These are phyloP conservation scores for Micrasema minimum DNA, from an alignment of 1,140 invertebrate genomes.

Conservation along the genomic window DNA sequence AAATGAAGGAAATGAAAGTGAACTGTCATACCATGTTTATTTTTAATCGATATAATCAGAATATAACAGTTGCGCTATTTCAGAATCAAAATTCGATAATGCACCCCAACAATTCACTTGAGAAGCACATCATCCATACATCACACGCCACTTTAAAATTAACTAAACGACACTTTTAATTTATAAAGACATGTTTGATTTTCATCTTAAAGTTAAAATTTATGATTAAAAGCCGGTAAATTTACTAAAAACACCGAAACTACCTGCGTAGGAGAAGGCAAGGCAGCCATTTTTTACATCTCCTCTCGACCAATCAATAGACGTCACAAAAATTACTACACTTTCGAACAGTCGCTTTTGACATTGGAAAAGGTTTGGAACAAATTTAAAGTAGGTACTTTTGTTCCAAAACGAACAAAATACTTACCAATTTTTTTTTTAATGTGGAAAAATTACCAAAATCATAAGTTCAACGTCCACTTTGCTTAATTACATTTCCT, in stretches of 20 bases:
- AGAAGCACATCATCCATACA: conserved; percentile 14
- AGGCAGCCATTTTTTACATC: conserved; percentile 74
- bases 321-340: conserved; percentile 48
- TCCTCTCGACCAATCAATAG: conserved; percentile 68
- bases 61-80: conserved; percentile 15
- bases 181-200: background rate
- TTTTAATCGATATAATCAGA: conserved; percentile 24
- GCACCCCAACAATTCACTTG: conserved; percentile 45
- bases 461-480: no score
- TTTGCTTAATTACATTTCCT: no score
- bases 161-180: conserved; percentile 3
- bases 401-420: background rate
- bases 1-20: background rate
- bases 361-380: conserved; percentile 41
- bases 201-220: conserved; percentile 27
- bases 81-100: conserved; percentile 44
- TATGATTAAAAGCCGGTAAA: conserved; percentile 29
- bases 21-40: conserved; percentile 21
- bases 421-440: background rate
- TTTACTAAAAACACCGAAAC: conserved; percentile 48
- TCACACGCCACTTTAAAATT: conserved; percentile 10
- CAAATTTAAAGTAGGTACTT: conserved; percentile 1
- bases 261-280: conserved; percentile 78
- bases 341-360: conserved; percentile 41
- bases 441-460: no score